Conservation (phyloP, 1,140 invertebrate species). For the Musca vetustissima region DNA sequence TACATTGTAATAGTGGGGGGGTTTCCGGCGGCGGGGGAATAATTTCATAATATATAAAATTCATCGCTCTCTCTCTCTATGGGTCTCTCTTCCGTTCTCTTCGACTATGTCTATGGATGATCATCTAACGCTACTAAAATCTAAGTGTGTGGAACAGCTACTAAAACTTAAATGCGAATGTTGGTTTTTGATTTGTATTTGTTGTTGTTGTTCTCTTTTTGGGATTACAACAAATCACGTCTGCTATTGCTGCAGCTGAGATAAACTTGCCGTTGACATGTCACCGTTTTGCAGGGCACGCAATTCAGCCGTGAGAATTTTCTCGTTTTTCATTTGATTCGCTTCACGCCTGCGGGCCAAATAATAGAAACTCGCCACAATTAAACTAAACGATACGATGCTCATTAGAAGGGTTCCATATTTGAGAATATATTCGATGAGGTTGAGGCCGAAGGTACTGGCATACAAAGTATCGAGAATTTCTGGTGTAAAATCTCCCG, state of each 20-base stretch:
- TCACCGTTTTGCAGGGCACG: constrained; percentile 1
- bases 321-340: constrained; percentile 19
- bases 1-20: no score
- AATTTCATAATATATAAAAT: no score
- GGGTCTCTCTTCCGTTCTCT: no score
- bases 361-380: constrained; percentile 48
- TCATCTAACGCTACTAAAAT: no score
- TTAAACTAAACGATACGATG: constrained; percentile 46
- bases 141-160: neutral
- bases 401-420: constrained; percentile 60
- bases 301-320: neutral
- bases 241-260: neutral
- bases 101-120: no score
- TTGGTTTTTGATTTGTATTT: neutral
- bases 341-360: constrained; percentile 33
- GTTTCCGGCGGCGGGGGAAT: no score
- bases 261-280: constrained; percentile 10
- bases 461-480: constrained; percentile 55
- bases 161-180: constrained; percentile 7
- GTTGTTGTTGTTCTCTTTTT: neutral
- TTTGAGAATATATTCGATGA: constrained; percentile 58
- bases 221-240: neutral
- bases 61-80: no score
- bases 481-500: constrained; percentile 57
- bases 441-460: constrained; percentile 57